A percentile compares a stretch with the other conserved stretches of the same genome.
These are phyloP conservation scores for Stratiolaelaps scimitus DNA, from an alignment of 1,140 invertebrate genomes.

Conservation along the genomic window DNA sequence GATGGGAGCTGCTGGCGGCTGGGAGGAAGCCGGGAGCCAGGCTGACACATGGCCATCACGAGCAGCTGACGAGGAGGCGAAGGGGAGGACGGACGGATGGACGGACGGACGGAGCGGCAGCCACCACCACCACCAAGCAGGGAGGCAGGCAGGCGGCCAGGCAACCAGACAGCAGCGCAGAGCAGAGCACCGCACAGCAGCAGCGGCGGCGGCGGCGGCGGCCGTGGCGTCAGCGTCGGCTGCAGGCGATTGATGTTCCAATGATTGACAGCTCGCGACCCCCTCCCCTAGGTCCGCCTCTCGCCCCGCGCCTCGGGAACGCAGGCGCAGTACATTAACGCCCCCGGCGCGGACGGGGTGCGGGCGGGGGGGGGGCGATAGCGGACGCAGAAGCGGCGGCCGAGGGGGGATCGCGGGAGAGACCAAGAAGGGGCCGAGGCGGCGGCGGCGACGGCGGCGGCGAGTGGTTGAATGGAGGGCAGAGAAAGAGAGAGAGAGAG, in stretches of 20 bases:
- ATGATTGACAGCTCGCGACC: slow-evolving; percentile 21
- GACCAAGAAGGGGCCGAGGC: no score
- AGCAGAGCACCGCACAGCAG: no score
- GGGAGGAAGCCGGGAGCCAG: slow-evolving; percentile 1
- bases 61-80: slow-evolving; percentile 28
- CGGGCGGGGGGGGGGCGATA: no score
- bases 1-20: neutral
- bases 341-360: neutral
- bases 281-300: neutral
- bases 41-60: slow-evolving; percentile 29
- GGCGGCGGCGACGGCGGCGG: no score
- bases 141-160: no score
- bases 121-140: no score
- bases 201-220: no score
- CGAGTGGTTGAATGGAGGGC: no score
- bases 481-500: no score
- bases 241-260: slow-evolving; percentile 27
- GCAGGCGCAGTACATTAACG: slow-evolving; percentile 28
- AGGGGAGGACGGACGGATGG: slow-evolving; percentile 16
- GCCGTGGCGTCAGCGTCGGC: neutral
- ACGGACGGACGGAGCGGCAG: neutral
- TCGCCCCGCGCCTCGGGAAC: neutral
- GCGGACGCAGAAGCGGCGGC: no score
- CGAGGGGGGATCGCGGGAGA: no score
- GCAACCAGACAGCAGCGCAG: no score